Evolutionary conservation across 1,140 invertebrate species (phyloP).

Genomic region (Brachionus rotundiformis): DNA sequence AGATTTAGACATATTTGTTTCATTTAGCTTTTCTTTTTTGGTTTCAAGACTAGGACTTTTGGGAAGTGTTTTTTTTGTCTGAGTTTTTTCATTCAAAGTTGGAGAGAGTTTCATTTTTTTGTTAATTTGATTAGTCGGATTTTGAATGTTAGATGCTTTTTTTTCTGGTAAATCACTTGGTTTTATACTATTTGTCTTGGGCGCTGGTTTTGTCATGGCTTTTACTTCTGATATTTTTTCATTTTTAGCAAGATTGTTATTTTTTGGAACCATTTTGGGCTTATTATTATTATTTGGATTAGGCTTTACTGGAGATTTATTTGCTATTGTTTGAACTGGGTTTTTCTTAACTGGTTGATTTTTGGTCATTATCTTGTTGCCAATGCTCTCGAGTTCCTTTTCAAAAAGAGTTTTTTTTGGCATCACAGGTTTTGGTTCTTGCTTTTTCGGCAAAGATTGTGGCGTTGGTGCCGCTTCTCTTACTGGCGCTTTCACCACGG

Average conservation of each 20-base stretch:
- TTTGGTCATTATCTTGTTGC: not conserved
- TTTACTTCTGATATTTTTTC: slow-evolving; percentile 12
- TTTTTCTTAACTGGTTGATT: not conserved
- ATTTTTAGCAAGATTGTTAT: not conserved
- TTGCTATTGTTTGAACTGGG: not conserved
- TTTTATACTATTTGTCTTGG: not conserved
- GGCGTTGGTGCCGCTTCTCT: not conserved
- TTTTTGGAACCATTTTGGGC: slow-evolving; percentile 9
- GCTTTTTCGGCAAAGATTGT: not conserved
- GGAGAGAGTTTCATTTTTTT: slow-evolving; percentile 40
- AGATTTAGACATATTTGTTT: not conserved
- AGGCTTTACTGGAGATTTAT: slow-evolving; percentile 12
- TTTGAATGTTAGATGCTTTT: not conserved
- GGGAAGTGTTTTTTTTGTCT: not conserved
- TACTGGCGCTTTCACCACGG: not conserved
- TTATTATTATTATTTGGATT: slow-evolving; percentile 7
- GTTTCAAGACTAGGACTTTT: slow-evolving; percentile 25
- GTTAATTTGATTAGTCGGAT: not conserved
- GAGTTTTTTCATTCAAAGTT: not conserved
- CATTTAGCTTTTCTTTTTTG: not conserved
- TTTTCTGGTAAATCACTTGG: not conserved
- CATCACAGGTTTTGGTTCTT: not conserved
- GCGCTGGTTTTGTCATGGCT: not conserved
- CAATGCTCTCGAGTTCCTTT: not conserved
- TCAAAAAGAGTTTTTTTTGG: slow-evolving; percentile 1